Conservation (phyloP, 2,113 vertebrate species). For the Megalops atlanticus region DNA sequence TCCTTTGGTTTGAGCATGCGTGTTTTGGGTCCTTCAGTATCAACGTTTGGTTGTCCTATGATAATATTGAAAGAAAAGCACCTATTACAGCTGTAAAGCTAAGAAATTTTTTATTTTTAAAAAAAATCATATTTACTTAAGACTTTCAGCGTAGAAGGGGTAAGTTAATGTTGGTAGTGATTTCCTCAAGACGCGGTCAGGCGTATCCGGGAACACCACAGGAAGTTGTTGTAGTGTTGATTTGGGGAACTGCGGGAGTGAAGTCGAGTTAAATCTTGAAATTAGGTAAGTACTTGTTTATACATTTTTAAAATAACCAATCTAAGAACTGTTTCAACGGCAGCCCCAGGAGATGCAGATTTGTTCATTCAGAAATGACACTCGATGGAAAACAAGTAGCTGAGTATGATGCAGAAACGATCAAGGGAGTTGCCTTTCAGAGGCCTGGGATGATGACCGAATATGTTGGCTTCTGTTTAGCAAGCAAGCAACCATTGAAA, state of each 20-base stretch:
- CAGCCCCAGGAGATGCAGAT: not conserved
- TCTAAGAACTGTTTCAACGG: too few relatives aligned
- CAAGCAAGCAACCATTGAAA: not conserved
- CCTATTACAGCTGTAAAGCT: not conserved
- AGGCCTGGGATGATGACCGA: not conserved
- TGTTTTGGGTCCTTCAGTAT: not conserved
- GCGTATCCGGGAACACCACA: not conserved
- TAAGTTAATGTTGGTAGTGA: not conserved
- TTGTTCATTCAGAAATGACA: not conserved
- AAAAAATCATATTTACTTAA: not conserved
- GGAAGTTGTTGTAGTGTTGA: slow-evolving; percentile 15
- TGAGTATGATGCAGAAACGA: not conserved
- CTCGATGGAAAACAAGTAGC: not conserved
- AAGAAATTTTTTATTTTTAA: too few relatives aligned
- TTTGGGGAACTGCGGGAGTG: slow-evolving; percentile 19
- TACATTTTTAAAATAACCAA: not conserved
- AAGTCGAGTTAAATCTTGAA: slow-evolving; percentile 9
- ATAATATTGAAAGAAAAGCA: not conserved
- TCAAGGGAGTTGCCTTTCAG: slow-evolving; percentile 11
- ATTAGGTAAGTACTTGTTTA: not conserved
- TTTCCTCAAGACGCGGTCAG: not conserved
- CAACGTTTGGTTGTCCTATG: too few relatives aligned
- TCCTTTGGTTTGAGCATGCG: not conserved
- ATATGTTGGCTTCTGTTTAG: slow-evolving; percentile 22
- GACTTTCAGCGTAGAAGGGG: not conserved